Evolutionary conservation across 2,888 invertebrate genomes (phyloP).

Genomic region (Chloroclystis v-ata): DNA sequence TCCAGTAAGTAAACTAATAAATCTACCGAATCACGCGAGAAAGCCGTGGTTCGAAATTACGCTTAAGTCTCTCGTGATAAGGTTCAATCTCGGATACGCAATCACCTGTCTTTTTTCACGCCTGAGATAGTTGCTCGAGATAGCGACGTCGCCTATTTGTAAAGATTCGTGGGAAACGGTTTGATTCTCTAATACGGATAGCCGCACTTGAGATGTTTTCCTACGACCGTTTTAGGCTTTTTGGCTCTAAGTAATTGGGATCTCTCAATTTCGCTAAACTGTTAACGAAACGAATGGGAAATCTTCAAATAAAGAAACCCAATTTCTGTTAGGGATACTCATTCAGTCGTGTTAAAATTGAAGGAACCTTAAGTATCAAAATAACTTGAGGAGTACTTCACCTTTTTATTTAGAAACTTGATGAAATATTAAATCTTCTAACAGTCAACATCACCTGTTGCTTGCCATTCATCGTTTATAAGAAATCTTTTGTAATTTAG

Average conservation of each 20-base stretch:
- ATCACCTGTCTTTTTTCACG: slow-evolving; percentile 38
- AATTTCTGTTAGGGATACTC: slow-evolving; percentile 6
- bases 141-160: slow-evolving; percentile 48
- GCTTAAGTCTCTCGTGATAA: slow-evolving; percentile 51
- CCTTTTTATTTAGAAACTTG: slow-evolving; percentile 7
- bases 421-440: slow-evolving; percentile 6
- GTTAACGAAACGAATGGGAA: not conserved
- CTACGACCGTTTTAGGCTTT: slow-evolving; percentile 26
- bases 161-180: slow-evolving; percentile 40
- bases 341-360: slow-evolving; percentile 9
- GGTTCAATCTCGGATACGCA: slow-evolving; percentile 48
- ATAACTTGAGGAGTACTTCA: slow-evolving; percentile 5
- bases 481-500: slow-evolving; percentile 16
- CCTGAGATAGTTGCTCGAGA: slow-evolving; percentile 43
- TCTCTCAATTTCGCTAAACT: slow-evolving; percentile 17
- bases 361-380: slow-evolving; percentile 4
- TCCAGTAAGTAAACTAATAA: slow-evolving; percentile 58
- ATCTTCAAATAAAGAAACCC: slow-evolving; percentile 9
- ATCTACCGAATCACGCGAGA: slow-evolving; percentile 62
- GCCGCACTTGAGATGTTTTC: slow-evolving; percentile 35
- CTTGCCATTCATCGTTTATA: slow-evolving; percentile 6
- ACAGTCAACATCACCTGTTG: slow-evolving; percentile 19
- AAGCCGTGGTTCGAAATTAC: slow-evolving; percentile 44
- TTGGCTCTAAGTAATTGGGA: slow-evolving; percentile 18
- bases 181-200: slow-evolving; percentile 45